These are phyloP conservation scores for Allophyes oxyacanthae DNA, from an alignment of 2,888 invertebrate genomes.

Conservation along the genomic window DNA sequence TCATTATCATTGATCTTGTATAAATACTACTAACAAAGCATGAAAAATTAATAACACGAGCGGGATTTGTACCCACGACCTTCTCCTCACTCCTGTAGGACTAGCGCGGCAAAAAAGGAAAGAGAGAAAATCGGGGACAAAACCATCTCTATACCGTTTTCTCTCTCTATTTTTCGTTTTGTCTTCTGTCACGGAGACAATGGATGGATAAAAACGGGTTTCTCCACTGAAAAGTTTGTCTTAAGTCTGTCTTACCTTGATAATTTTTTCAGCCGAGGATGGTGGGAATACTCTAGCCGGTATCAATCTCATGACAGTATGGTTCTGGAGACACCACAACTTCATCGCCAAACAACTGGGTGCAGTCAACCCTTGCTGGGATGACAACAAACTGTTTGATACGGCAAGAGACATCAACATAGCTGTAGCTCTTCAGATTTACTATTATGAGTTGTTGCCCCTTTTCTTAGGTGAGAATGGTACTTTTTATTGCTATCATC, in stretches of 20 bases:
- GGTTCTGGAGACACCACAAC: conserved; percentile 71
- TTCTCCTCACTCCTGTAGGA: no score
- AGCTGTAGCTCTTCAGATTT: conserved; percentile 62
- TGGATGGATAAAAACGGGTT: no score
- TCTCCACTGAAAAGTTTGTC: no score
- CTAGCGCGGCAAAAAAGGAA: no score
- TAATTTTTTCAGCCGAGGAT: conserved; percentile 59
- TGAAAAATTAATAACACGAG: no score
- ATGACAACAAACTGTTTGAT: conserved; percentile 65
- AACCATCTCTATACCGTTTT: no score
- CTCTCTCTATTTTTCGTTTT: no score
- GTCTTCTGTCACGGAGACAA: no score
- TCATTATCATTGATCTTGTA: no score
- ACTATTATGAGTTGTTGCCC: conserved; percentile 66
- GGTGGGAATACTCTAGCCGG: conserved; percentile 62
- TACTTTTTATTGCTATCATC: background rate
- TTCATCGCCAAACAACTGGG: conserved; percentile 61
- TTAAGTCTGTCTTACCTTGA: background rate
- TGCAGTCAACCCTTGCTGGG: conserved; percentile 68
- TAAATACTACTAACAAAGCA: no score
- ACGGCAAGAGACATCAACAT: conserved; percentile 70
- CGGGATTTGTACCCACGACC: no score
- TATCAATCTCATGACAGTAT: conserved; percentile 60
- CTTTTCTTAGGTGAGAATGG: conserved; percentile 64
- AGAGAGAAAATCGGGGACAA: no score